Base-by-base conservation (phyloP, 2,797 vertebrate species). In the Rhinatrema bivittatum region DNA sequence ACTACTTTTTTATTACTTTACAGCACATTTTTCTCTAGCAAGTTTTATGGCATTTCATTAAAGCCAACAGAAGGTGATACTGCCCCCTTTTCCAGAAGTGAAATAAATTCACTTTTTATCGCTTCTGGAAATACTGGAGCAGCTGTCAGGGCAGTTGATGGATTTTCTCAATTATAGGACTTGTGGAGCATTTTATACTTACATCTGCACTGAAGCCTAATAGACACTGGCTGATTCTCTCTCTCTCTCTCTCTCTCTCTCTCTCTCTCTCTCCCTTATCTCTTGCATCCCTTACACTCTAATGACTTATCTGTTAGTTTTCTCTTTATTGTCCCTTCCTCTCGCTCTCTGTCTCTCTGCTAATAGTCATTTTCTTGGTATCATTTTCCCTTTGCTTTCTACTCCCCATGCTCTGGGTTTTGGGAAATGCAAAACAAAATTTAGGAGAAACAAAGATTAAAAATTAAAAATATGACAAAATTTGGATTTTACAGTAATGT, bases 11-110 rank as follows among this genome's bases (percentile, higher is more conserved):
- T 83, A 85, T 83, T 78, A 74, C 78, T 83, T 80, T 66, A 77
- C 78, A 76, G 67, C 74, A 75, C 74, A 69, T 71, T 85, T 86
- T 84, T 79, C 76, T 50, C 82, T 77, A 57, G 20, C 46, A 50
- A 74, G 73, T 85, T 86, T 86, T 86, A 86, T 86, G 70, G 79
- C 81, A 70, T 86, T 84, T 86, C 81, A 84, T 85, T 84, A 84
- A 82, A 83, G 74, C 77, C 34, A 41, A 77, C 80, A 86, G 81
- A 84, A 85, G 80, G 80, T 82, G 79, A 86, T 80, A 80, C 80
- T 81, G 79, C 77, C 79, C 79, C 82, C 70, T 50, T 83, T 82
- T 86, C 77, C 77, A 69, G 71, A 76, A 81, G 79, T 72, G 79
- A 84, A 81, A 86, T 84, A 84, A 85, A 86, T 85, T 72, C 77